Base-by-base conservation (phyloP, 2,888 invertebrate species). In the Bellardia pandia region DNA sequence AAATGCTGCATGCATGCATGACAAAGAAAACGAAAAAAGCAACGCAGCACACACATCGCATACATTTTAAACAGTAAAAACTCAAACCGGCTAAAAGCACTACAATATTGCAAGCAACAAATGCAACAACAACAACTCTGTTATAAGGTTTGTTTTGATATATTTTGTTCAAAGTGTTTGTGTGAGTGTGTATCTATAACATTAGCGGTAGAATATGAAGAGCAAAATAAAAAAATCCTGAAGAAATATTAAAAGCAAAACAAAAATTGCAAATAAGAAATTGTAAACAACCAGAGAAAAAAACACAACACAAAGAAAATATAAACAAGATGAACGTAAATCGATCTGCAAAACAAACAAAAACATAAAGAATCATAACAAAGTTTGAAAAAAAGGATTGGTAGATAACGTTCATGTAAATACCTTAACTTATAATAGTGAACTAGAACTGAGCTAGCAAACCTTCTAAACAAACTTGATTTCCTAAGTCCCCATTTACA, bases 151-250 rank as follows among this genome's bases (percentile, higher is more conserved):
- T 86, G 56, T 75, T 83, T 33, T 69, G 51, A 72, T 68, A 76
- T 5, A 69, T 71, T 64, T 40, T 64, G 14, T 1, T 60, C 23
- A 23, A 1, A 23, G 37, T 48, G 58, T 16, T 56, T 62, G 42
- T 66, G 2, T 30, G 3, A 11, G 9, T 30, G 30, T 62, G 9
- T 42, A 40, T 23, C n/a, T 42, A 64, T 64, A 30, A 60, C 60
- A 76, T 62, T 74, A 85, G 87, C 87, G 78, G 80, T 69, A 85
- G 89, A 89, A 89, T 74, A 88, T 88, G 90, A 88, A 86, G 90
- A 92, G 92, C 92, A 92, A 92, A 92, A 92, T 92, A 92, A 91
- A 90, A 84, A 86, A 91, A 91, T 91, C 90, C 91, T 89, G 90
- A 91, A 92, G 92, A 90, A 92, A 92, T 90, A 89, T 79, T 71